A percentile compares a stretch with the other conserved stretches of the same genome.
These are phyloP conservation scores for Plutella xylostella DNA, from an alignment of 2,888 invertebrate species.

Conservation along the genomic window DNA sequence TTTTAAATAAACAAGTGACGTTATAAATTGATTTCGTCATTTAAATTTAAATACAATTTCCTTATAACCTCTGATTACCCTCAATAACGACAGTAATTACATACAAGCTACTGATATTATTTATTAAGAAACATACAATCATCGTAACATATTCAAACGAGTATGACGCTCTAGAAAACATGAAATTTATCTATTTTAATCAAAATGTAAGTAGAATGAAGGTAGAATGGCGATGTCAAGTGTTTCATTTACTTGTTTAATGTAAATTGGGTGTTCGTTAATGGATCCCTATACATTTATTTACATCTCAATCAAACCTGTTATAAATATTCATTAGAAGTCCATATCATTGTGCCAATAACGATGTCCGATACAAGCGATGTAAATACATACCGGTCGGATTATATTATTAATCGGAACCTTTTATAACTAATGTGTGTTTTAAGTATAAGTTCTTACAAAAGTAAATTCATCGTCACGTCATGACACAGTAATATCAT, in stretches of 20 bases:
- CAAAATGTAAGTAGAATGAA: conserved; percentile 2
- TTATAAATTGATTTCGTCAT: no score
- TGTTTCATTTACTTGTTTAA: conserved; percentile 23
- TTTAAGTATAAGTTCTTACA: not conserved
- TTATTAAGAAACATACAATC: conserved; percentile 7
- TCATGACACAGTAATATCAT: not conserved
- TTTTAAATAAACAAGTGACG: no score
- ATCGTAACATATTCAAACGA: not conserved
- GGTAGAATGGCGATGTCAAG: not conserved
- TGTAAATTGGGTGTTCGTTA: conserved; percentile 34
- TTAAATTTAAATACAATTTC: no score
- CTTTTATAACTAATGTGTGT: not conserved
- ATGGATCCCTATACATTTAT: conserved; percentile 45
- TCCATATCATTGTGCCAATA: conserved; percentile 39
- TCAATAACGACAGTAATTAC: no score
- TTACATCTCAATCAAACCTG: conserved; percentile 46
- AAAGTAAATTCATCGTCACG: no score
- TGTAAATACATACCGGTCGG: not conserved
- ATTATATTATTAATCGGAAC: not conserved
- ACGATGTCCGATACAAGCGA: conserved; percentile 18
- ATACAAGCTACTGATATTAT: no score
- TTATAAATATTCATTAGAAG: conserved; percentile 48
- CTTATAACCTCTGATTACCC: no score
- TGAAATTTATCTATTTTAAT: not conserved
- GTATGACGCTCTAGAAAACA: not conserved